Evolutionary conservation across 2,888 invertebrate species (phyloP).

Genomic region (Phytoseiulus persimilis): DNA sequence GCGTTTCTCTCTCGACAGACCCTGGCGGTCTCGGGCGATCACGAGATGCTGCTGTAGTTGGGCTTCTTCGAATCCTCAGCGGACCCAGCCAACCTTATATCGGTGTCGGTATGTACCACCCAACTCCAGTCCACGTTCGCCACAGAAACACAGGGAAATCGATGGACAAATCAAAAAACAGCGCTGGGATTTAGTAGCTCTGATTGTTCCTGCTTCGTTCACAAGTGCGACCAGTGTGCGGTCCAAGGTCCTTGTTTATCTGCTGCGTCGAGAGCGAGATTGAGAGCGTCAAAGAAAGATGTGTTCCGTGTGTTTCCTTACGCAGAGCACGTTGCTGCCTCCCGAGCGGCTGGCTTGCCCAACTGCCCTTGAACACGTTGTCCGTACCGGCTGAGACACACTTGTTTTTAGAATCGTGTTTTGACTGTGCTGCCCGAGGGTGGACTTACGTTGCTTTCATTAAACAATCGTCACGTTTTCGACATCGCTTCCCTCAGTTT

Average conservation of each 20-base stretch:
- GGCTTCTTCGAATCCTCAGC: too few species aligned
- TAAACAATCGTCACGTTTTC: not conserved
- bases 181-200: not conserved
- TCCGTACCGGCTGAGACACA: not conserved
- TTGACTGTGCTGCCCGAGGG: not conserved
- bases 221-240: not conserved
- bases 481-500: not conserved
- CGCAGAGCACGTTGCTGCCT: not conserved
- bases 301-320: not conserved
- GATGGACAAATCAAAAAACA: not conserved
- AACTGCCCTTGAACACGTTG: not conserved
- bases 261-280: not conserved
- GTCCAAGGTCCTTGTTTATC: not conserved
- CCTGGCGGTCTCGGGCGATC: too few species aligned
- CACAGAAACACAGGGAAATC: not conserved
- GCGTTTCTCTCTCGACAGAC: too few species aligned
- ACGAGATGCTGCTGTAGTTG: too few species aligned
- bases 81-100: too few species aligned
- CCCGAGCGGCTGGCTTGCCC: not conserved
- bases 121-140: too few species aligned
- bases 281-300: not conserved
- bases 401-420: not conserved
- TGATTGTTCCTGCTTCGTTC: too few species aligned
- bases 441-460: not conserved
- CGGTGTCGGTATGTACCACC: too few species aligned